phyloP scores from a whole-genome alignment of 2,797 vertebrate genomes.

The Artibeus lituratus region DNA sequence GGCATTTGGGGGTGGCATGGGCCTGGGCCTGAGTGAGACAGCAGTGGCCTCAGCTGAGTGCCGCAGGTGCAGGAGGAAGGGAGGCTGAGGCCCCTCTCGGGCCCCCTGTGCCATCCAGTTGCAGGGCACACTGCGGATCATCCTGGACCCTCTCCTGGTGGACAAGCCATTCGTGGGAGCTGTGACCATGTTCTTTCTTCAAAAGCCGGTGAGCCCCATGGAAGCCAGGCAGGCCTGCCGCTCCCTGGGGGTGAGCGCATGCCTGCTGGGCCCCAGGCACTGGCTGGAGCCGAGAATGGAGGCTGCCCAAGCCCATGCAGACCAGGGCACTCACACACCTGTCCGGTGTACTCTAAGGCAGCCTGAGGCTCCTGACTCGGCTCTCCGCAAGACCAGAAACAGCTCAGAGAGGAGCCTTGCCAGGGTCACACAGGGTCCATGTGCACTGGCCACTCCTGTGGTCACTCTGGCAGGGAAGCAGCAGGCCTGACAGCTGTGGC shows the following conservation, averaged over 20 bases:
- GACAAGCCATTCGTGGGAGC: constrained; percentile 93
- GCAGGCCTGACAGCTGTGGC: neutral
- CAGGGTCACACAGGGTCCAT: neutral
- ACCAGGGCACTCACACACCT: neutral
- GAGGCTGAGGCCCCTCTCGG: accelerated
- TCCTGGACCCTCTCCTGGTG: constrained; percentile 92
- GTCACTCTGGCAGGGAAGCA: neutral
- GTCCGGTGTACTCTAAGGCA: neutral
- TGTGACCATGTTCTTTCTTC: constrained; percentile 95
- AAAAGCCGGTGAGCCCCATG: constrained; percentile 89
- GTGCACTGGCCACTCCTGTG: no score
- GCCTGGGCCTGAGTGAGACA: neutral
- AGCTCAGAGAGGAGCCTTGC: neutral
- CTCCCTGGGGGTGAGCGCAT: neutral
- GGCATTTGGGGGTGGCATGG: neutral
- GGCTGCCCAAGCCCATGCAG: neutral
- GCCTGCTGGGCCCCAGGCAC: neutral
- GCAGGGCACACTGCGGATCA: constrained; percentile 90
- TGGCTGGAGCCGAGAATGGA: neutral
- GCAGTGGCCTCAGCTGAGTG: neutral
- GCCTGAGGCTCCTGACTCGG: neutral
- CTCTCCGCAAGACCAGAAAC: neutral
- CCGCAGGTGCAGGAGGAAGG: neutral
- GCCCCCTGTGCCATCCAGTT: constrained; percentile 80
- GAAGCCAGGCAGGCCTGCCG: accelerated